Conservation (phyloP, 2,888 invertebrate species). For the Fragum sueziense region DNA sequence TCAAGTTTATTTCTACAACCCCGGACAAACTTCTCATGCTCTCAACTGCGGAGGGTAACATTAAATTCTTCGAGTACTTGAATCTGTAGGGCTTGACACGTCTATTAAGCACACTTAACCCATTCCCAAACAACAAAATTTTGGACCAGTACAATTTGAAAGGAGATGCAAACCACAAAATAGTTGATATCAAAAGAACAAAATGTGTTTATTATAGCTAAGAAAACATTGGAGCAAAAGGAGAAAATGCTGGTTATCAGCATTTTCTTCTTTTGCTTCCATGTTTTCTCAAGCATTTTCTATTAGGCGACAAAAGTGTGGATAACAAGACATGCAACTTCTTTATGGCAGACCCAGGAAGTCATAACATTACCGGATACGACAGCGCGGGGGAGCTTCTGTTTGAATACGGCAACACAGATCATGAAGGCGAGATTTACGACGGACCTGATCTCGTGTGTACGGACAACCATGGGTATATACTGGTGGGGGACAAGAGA, state of each 20-base stretch:
- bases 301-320: too few relatives aligned
- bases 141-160: too few relatives aligned
- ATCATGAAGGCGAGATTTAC: slow-evolving; percentile 69
- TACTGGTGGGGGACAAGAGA: slow-evolving; percentile 74
- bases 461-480: slow-evolving; percentile 66
- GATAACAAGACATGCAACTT: slow-evolving; percentile 66
- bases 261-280: too few relatives aligned
- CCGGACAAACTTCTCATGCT: slow-evolving; percentile 71
- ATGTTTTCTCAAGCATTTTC: too few relatives aligned
- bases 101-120: too few relatives aligned
- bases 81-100: slow-evolving; percentile 49
- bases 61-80: slow-evolving; percentile 73
- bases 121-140: too few relatives aligned
- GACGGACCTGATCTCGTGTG: slow-evolving; percentile 75
- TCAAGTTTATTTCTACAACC: slow-evolving; percentile 70
- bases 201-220: too few relatives aligned
- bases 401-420: slow-evolving; percentile 74
- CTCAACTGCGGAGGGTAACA: slow-evolving; percentile 69
- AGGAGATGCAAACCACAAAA: too few relatives aligned
- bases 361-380: slow-evolving; percentile 71
- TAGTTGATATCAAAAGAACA: too few relatives aligned
- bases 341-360: slow-evolving; percentile 72
- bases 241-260: too few relatives aligned
- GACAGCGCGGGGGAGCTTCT: slow-evolving; percentile 67
- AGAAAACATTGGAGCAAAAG: too few relatives aligned